Base-by-base conservation (phyloP, 1,140 invertebrate genomes). In the Microplitis demolitor region DNA sequence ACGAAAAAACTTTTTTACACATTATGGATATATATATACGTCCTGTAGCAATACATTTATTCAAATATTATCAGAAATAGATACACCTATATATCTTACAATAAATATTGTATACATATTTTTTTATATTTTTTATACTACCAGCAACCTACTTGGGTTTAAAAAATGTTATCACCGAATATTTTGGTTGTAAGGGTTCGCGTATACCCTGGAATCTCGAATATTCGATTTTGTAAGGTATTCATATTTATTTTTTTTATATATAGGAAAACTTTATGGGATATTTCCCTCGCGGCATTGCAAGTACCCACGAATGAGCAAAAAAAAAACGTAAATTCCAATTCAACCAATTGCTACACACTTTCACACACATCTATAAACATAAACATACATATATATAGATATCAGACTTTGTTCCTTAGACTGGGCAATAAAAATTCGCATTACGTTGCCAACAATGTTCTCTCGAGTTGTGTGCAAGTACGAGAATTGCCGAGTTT, bases 351-450 rank as follows among this genome's bases (percentile, higher is more conserved):
- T 67, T 53, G 33, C 3, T n/a, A 13, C 8, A n/a, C n/a, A 39
- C 13, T 14, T 37, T 39, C 4, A 3, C 6, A 13, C 34, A 13
- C 34, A 56, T 4, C 24, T 6, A 56, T 34, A 68, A 68, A 68
- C 14, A 54, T 58, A 13, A 4, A 24, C 13, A 35, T 31, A 34
- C 45, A 14, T 6, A 11, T 6, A 11, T 45, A 11, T 11, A 45
- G 39, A 45, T 45, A 14, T 45, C 3, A 60, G 16, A 60, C 60
- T 33, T 61, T 24, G 16, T 60, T 39, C 14, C 14, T 39, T 39
- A 8, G 37, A 61, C 8, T 9, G 9, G 16, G 68, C 58, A 70
- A 70, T 70, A 60, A 70, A 70, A 62, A 51, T 70, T 70, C 68
- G 56, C 37, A 37, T 70, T 70, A 70, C 37, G 39, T 62, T 62